A percentile compares a stretch with the other conserved stretches of the same genome.
These are phyloP conservation scores for Choreutis nemorana DNA, from an alignment of 2,888 invertebrate genomes.

Conservation along the genomic window DNA sequence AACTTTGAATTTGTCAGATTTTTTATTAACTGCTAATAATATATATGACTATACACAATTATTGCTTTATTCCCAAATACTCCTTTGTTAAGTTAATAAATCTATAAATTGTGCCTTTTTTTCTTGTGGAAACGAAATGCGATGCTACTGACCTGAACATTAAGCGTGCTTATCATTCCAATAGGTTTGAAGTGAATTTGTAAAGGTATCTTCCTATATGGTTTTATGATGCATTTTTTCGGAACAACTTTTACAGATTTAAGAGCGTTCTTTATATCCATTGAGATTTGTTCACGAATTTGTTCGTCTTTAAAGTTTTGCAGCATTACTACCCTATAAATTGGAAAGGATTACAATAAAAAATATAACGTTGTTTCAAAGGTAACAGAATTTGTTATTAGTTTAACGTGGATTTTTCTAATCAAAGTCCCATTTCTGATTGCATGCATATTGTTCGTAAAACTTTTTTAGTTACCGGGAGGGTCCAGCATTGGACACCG, in stretches of 20 bases:
- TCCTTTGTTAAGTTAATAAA: no score
- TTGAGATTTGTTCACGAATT: constrained; percentile 34
- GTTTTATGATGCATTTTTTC: constrained; percentile 33
- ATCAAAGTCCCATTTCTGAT: no score
- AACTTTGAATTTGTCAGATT: background rate
- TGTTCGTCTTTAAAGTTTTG: constrained; percentile 37
- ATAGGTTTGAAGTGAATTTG: constrained; percentile 54
- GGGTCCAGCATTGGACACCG: constrained; percentile 18
- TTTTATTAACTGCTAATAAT: background rate
- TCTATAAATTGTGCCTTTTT: no score
- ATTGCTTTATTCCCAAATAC: no score
- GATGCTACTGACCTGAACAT: constrained; percentile 37
- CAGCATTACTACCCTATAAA: constrained; percentile 41
- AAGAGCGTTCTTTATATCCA: constrained; percentile 43
- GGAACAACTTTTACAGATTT: constrained; percentile 48
- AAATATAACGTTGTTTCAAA: no score
- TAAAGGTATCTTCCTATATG: constrained; percentile 39
- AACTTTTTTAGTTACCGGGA: constrained; percentile 40
- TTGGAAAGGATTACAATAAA: no score
- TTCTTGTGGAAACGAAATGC: no score
- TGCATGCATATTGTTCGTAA: no score
- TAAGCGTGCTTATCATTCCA: constrained; percentile 42
- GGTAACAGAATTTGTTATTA: no score
- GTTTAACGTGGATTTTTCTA: no score
- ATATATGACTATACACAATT: no score